These are phyloP conservation scores for Forbesichthys agassizii DNA, from an alignment of 2,113 vertebrate species.

Conservation along the genomic window DNA sequence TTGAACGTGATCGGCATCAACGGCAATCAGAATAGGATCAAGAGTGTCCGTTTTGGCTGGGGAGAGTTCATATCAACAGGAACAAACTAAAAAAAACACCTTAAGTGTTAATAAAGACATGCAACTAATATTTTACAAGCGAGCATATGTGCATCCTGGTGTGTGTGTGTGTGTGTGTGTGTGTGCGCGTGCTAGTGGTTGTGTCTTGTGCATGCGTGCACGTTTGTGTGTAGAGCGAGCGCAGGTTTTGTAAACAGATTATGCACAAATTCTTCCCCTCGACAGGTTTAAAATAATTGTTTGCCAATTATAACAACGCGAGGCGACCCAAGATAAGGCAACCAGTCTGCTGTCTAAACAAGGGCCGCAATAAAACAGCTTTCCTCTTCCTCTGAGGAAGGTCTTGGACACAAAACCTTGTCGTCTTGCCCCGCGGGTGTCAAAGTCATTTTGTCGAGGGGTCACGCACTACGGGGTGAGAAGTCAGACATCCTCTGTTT, in stretches of 20 bases:
- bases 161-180: conserved; percentile 2
- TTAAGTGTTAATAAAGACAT: conserved; percentile 14
- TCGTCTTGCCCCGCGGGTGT: no score
- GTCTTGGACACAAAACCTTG: no score
- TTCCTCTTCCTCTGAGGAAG: neutral
- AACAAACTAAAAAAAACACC: neutral
- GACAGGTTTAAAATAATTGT: neutral
- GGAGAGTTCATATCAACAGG: conserved; percentile 16
- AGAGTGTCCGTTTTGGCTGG: neutral
- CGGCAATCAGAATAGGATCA: neutral
- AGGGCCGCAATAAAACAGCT: conserved; percentile 20
- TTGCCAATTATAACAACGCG: neutral
- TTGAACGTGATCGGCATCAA: conserved; percentile 14
- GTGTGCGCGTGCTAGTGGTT: neutral
- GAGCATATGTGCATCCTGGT: neutral
- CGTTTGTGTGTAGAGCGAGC: no score
- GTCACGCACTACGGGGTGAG: no score
- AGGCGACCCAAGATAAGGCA: conserved; percentile 19
- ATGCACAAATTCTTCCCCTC: no score
- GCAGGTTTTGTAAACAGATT: no score
- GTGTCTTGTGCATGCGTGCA: no score
- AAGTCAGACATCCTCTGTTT: no score
- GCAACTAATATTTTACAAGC: neutral
- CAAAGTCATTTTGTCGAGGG: no score
- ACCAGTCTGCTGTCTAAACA: conserved; percentile 20